Evolutionary conservation across 2,113 vertebrate species (phyloP).

Genomic region (Hiodon alosoides): DNA sequence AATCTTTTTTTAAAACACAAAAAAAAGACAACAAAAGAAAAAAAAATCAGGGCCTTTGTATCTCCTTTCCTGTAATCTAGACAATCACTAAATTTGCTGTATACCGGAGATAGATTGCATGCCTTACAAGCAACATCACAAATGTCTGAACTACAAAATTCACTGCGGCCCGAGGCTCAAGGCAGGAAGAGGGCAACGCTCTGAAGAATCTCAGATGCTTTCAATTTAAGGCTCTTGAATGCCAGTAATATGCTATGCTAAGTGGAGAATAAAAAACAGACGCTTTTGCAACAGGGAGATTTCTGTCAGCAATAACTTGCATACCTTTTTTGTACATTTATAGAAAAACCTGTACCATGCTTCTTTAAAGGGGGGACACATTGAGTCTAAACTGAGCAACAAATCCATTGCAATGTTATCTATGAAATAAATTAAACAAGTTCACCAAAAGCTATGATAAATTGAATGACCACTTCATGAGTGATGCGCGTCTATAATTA

Average conservation of each 20-base stretch:
- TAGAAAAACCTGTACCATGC: neutral
- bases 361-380: neutral
- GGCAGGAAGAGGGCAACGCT: slow-evolving; percentile 15
- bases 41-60: too few species aligned
- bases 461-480: neutral
- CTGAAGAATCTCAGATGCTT: slow-evolving; percentile 24
- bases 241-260: slow-evolving; percentile 13
- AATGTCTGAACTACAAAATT: neutral
- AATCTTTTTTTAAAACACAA: too few species aligned
- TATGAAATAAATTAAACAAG: neutral
- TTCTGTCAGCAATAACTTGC: slow-evolving; percentile 5
- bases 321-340: neutral
- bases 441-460: neutral
- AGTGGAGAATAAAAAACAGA: slow-evolving; percentile 16
- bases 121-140: neutral
- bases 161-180: neutral
- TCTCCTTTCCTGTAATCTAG: too few species aligned
- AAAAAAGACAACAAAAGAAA: too few species aligned
- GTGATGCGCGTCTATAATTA: neutral
- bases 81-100: too few species aligned
- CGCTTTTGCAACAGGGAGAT: neutral
- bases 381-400: neutral
- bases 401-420: neutral
- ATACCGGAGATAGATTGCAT: neutral
- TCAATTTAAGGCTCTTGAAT: slow-evolving; percentile 17